A percentile compares a stretch with the other conserved stretches of the same genome.
Conservation (phyloP, 2,113 vertebrate species). For the Epinephelus cyanopodus region DNA sequence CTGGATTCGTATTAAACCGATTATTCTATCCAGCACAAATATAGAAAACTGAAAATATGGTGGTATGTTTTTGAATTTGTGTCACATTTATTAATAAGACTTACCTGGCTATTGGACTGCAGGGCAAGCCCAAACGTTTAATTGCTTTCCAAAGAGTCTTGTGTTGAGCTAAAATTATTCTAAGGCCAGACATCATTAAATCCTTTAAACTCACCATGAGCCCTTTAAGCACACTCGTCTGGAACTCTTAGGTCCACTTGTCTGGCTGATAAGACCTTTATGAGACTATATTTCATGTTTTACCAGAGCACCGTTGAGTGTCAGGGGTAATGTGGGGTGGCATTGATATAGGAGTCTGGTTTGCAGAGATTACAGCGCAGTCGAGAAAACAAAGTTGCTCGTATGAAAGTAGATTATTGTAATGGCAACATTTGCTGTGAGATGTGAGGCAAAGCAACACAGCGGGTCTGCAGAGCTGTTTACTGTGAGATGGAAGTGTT, state of each 20-base stretch:
- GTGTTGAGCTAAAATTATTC: constrained; percentile 28
- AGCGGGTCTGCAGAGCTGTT: background rate
- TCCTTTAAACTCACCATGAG: constrained; percentile 58
- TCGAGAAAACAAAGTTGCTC: constrained; percentile 55
- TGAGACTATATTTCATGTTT: constrained; percentile 67
- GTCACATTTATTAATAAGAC: background rate
- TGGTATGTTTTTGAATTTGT: background rate
- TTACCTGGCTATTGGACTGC: background rate
- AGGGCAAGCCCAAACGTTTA: constrained; percentile 20
- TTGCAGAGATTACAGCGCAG: constrained; percentile 53
- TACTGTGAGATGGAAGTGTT: background rate
- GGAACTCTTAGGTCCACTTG: constrained; percentile 63
- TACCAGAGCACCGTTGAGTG: constrained; percentile 50
- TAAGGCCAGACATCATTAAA: constrained; percentile 60
- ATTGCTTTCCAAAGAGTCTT: constrained; percentile 34
- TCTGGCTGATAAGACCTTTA: constrained; percentile 69
- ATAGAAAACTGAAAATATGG: background rate
- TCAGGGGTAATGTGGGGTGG: constrained; percentile 53
- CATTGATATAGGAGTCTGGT: constrained; percentile 67
- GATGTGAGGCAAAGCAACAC: constrained; percentile 1
- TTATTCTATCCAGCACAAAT: background rate
- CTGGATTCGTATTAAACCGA: background rate
- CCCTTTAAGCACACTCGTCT: constrained; percentile 57
- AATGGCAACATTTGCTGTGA: constrained; percentile 9
- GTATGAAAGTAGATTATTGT: constrained; percentile 41